A percentile compares a stretch with the other conserved stretches of the same genome.
phyloP scores from a whole-genome alignment of 2,888 invertebrate species.

The Tetrapedia diversipes region DNA sequence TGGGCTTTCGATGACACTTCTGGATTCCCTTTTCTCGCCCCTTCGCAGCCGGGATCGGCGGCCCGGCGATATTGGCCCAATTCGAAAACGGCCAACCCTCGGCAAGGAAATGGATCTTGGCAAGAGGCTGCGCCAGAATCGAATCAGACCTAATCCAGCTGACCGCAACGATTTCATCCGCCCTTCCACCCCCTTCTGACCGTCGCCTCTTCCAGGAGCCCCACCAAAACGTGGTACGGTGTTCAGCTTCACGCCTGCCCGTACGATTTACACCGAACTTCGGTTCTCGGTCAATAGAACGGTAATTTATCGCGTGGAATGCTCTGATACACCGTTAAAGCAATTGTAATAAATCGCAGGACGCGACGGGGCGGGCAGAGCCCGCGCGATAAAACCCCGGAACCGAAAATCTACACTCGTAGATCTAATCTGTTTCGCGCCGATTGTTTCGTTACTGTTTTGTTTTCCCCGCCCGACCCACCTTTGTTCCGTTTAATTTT shows the following conservation, averaged over 20 bases:
- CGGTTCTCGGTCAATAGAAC: conserved; percentile 57
- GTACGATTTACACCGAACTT: conserved; percentile 54
- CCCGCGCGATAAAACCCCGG: conserved; percentile 6
- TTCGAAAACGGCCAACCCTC: conserved; percentile 64
- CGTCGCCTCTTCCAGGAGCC: conserved; percentile 44
- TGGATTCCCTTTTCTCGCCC: conserved; percentile 32
- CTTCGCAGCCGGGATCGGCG: conserved; percentile 36
- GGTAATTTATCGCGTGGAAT: conserved; percentile 47
- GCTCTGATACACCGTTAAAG: conserved; percentile 53
- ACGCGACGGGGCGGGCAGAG: neutral
- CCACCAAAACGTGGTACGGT: conserved; percentile 47
- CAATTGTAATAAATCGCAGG: conserved; percentile 53
- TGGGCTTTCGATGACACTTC: conserved; percentile 64
- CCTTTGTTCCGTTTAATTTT: conserved; percentile 6
- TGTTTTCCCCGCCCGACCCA: neutral
- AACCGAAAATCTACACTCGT: conserved; percentile 26
- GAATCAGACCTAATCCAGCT: conserved; percentile 71
- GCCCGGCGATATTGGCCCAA: conserved; percentile 67
- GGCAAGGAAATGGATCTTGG: conserved; percentile 70
- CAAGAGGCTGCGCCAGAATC: conserved; percentile 67
- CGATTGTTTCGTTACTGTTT: conserved; percentile 22
- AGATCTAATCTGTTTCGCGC: conserved; percentile 14
- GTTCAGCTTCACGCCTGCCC: conserved; percentile 52
- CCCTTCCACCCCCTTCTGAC: conserved; percentile 54
- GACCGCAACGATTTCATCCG: conserved; percentile 70